A percentile compares a stretch with the other conserved stretches of the same genome.
Conservation (phyloP, 92 coral and sea anemone genomes). For the Parazoanthus atlanticus region DNA sequence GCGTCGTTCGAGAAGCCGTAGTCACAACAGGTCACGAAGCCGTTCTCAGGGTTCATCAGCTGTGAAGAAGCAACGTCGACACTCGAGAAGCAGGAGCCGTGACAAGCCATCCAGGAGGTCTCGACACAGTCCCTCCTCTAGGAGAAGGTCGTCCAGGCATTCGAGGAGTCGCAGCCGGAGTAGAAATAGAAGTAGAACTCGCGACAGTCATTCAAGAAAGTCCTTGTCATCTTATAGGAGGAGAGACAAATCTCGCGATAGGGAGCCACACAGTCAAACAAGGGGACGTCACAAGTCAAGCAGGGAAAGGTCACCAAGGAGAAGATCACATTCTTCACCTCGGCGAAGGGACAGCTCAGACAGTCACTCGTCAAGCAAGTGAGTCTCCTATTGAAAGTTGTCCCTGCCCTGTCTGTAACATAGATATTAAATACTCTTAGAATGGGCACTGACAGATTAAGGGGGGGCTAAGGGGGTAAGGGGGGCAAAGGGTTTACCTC, state of each 20-base stretch:
- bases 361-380: conserved; percentile 20
- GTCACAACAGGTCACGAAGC: conserved; percentile 19
- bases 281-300: not conserved
- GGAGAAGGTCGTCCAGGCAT: conserved; percentile 1
- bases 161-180: conserved; percentile 7
- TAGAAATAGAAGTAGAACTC: conserved; percentile 22
- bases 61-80: not conserved
- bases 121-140: not conserved
- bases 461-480: too few relatives aligned
- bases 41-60: conserved; percentile 12
- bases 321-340: not conserved
- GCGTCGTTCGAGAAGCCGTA: conserved; percentile 20
- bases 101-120: conserved; percentile 22
- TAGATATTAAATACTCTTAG: too few relatives aligned
- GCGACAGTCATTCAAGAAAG: not conserved
- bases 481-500: too few relatives aligned
- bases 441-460: too few relatives aligned
- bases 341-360: conserved; percentile 16
- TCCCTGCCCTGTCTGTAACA: too few relatives aligned
- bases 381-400: not conserved
- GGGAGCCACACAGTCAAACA: not conserved
- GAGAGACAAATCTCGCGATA: conserved; percentile 37
- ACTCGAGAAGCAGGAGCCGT: conserved; percentile 35
- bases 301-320: conserved; percentile 23
- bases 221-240: not conserved